phyloP scores from a whole-genome alignment of 2,113 vertebrate species.

The Cairina moschata region DNA sequence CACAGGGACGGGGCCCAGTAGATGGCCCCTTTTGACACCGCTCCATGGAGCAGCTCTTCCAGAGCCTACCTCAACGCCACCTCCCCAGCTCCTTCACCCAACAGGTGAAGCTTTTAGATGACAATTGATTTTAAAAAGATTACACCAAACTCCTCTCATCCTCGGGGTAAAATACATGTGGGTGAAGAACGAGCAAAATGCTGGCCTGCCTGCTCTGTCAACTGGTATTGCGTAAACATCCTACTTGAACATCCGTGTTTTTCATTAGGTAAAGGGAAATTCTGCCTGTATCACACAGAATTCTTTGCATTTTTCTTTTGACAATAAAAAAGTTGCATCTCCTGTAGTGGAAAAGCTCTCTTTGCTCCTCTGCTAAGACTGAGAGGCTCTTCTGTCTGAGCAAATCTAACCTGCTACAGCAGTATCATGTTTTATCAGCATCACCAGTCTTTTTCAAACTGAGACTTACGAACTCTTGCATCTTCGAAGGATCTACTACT shows the following conservation, averaged over 20 bases:
- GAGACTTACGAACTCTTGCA: neutral
- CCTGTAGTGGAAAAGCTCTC: neutral
- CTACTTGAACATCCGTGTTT: neutral
- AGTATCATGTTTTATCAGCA: neutral
- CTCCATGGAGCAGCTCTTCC: neutral
- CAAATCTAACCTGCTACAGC: neutral
- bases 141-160: neutral
- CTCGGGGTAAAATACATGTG: neutral
- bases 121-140: conserved; percentile 8
- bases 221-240: neutral
- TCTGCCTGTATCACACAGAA: neutral
- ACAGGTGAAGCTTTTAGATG: neutral
- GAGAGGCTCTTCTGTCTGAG: neutral
- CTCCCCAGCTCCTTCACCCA: neutral
- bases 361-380: neutral
- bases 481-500: neutral
- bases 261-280: neutral
- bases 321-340: neutral
- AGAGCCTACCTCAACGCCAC: neutral
- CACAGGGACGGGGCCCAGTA: neutral
- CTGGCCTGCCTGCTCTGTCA: neutral
- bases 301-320: neutral
- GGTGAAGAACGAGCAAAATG: neutral
- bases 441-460: neutral
- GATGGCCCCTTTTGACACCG: conserved; percentile 59